Conservation (phyloP, 2,797 vertebrate genomes). For the Remorina albescens region DNA sequence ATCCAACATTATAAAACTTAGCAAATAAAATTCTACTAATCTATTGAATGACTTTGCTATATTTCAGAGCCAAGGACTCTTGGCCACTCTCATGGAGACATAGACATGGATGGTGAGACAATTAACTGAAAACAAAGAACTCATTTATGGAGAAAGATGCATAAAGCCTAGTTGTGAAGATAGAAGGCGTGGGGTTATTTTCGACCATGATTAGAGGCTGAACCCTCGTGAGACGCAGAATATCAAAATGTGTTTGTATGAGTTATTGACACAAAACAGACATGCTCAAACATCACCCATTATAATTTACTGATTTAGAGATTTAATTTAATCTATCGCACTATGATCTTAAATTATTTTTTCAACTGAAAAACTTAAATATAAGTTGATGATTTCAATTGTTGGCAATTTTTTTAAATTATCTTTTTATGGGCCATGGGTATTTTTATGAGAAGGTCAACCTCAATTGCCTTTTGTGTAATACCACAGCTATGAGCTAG, state of each 20-base stretch:
- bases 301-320: slow-evolving; percentile 16
- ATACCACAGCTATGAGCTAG: not conserved
- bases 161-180: slow-evolving; percentile 59
- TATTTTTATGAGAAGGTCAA: not conserved
- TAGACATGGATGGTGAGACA: slow-evolving; percentile 48
- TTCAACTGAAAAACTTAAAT: slow-evolving; percentile 1
- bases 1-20: slow-evolving; percentile 33
- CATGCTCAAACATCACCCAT: slow-evolving; percentile 15
- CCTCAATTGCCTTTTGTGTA: not conserved
- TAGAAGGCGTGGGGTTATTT: slow-evolving; percentile 45
- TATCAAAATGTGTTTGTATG: slow-evolving; percentile 13
- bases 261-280: slow-evolving; percentile 41
- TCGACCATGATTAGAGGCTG: slow-evolving; percentile 44
- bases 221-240: slow-evolving; percentile 42
- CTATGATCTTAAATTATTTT: not conserved
- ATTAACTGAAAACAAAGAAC: slow-evolving; percentile 71
- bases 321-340: slow-evolving; percentile 19
- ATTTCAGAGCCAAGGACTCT: slow-evolving; percentile 42
- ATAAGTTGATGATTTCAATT: not conserved
- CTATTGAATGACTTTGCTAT: slow-evolving; percentile 34
- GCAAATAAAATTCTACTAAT: slow-evolving; percentile 22
- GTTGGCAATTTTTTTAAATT: too few relatives aligned
- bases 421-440: not conserved
- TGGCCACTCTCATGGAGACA: slow-evolving; percentile 31
- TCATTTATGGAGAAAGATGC: slow-evolving; percentile 49